Percentiles rank a stretch among this genome's conserved stretches.
phyloP scores from a whole-genome alignment of 1,140 invertebrate species.

The Apis laboriosa region DNA sequence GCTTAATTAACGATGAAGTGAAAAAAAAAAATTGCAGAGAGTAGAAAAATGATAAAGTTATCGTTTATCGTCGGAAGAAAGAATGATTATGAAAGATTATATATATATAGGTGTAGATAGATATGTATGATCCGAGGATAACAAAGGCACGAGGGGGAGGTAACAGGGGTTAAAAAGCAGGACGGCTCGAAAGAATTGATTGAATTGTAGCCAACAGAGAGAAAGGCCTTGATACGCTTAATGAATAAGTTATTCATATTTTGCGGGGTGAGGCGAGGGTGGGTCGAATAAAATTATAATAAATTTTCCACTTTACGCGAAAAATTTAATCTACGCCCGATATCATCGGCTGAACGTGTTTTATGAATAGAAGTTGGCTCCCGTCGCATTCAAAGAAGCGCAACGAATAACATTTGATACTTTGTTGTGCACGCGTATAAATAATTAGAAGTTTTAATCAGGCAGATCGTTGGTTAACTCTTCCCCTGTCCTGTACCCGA shows the following conservation, averaged over 20 bases:
- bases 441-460: slow-evolving; percentile 46
- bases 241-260: slow-evolving; percentile 53
- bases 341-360: slow-evolving; percentile 45
- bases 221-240: slow-evolving; percentile 33
- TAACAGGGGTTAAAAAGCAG: slow-evolving; percentile 35
- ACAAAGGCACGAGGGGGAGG: slow-evolving; percentile 6
- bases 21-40: no score
- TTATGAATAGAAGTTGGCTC: slow-evolving; percentile 39
- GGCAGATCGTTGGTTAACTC: slow-evolving; percentile 16
- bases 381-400: slow-evolving; percentile 41
- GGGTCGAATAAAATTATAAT: slow-evolving; percentile 46
- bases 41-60: no score
- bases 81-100: background rate
- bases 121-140: background rate
- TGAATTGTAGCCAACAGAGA: slow-evolving; percentile 34
- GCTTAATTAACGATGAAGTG: background rate
- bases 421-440: slow-evolving; percentile 25
- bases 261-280: background rate
- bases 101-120: no score
- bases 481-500: no score
- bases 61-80: no score
- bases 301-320: slow-evolving; percentile 47
- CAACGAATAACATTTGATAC: slow-evolving; percentile 13
- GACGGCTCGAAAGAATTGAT: slow-evolving; percentile 6
- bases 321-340: slow-evolving; percentile 46